A percentile compares a stretch with the other conserved stretches of the same genome.
These are phyloP conservation scores for Poliocrania exsul DNA, from an alignment of 2,797 vertebrate species.

Conservation along the genomic window DNA sequence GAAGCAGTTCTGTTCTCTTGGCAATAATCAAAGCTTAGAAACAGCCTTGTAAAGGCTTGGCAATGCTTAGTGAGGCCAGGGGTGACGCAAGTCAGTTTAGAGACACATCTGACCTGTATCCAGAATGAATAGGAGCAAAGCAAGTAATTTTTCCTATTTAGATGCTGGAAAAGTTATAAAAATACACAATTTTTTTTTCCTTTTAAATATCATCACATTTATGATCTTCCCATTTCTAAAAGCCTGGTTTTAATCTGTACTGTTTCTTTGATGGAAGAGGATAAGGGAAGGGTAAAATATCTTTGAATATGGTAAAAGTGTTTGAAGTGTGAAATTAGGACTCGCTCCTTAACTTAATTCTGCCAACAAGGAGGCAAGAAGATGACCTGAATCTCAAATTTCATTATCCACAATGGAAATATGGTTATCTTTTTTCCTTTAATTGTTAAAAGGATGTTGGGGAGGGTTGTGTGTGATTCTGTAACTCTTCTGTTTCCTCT, in stretches of 20 bases:
- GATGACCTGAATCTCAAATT: background rate
- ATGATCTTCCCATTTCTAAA: background rate
- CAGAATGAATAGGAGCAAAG: slow-evolving; percentile 27
- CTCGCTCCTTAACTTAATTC: background rate
- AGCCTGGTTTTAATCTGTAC: background rate
- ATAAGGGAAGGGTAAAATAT: background rate
- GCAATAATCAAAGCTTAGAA: background rate
- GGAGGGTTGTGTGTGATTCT: background rate
- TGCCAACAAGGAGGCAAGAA: background rate
- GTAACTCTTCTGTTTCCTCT: slow-evolving; percentile 25
- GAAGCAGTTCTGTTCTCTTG: slow-evolving; percentile 4
- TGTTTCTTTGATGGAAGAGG: background rate
- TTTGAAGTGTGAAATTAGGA: background rate
- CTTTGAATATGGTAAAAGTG: background rate
- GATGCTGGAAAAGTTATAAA: slow-evolving; percentile 12
- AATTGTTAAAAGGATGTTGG: background rate
- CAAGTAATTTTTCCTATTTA: slow-evolving; percentile 20
- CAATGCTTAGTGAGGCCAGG: background rate
- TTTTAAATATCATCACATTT: background rate
- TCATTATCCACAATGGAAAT: background rate
- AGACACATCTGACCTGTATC: background rate
- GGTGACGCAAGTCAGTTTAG: background rate
- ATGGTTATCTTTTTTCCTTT: slow-evolving; percentile 37
- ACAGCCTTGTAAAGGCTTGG: slow-evolving; percentile 9
- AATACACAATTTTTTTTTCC: background rate